These are phyloP conservation scores for Ctenicera cuprea DNA, from an alignment of 2,888 invertebrate species.

Conservation along the genomic window DNA sequence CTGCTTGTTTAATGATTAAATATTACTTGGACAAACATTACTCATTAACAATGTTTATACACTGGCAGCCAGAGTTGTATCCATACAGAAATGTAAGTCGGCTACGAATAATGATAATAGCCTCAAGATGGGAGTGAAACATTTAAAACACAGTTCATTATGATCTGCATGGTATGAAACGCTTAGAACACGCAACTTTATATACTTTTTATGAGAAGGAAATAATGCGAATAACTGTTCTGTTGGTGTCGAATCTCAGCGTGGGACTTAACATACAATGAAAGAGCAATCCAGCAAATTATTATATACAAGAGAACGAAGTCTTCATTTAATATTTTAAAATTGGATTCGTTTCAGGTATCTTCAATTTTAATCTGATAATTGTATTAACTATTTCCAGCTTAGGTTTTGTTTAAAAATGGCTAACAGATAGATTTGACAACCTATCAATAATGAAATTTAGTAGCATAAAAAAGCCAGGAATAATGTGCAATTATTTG, in stretches of 20 bases:
- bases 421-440: too few relatives aligned
- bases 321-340: slow-evolving; percentile 4
- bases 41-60: slow-evolving; percentile 9
- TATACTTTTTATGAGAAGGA: slow-evolving; percentile 27
- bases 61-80: slow-evolving; percentile 10
- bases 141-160: slow-evolving; percentile 27
- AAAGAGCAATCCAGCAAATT: slow-evolving; percentile 3
- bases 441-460: too few relatives aligned
- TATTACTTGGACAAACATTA: slow-evolving; percentile 20
- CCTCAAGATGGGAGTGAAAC: slow-evolving; percentile 8
- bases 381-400: background rate
- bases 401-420: too few relatives aligned
- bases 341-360: background rate
- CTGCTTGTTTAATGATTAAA: slow-evolving; percentile 27
- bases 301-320: slow-evolving; percentile 5
- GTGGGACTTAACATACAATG: slow-evolving; percentile 24
- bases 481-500: too few relatives aligned
- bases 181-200: slow-evolving; percentile 33
- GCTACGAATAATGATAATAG: background rate
- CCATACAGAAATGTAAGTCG: background rate
- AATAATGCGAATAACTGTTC: slow-evolving; percentile 32
- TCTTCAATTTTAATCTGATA: background rate
- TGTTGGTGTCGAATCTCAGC: slow-evolving; percentile 35
- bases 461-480: too few relatives aligned
- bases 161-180: slow-evolving; percentile 4